These are phyloP conservation scores for Netelia fuscicornis DNA, from an alignment of 2,888 invertebrate species.

Conservation along the genomic window DNA sequence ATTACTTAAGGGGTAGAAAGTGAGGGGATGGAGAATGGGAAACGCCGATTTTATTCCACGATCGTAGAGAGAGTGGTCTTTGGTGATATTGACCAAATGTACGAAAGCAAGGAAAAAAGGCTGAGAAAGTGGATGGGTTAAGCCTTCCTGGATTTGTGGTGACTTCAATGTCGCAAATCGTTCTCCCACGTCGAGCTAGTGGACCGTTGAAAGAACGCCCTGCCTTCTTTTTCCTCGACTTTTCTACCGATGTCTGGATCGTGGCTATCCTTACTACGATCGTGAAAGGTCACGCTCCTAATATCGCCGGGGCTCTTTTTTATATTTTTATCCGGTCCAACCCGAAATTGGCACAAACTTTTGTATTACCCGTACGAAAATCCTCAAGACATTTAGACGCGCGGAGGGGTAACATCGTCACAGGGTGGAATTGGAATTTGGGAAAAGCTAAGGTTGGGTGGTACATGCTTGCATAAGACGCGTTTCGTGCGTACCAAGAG, in stretches of 20 bases:
- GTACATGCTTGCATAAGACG: neutral
- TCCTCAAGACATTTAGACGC: slow-evolving; percentile 5
- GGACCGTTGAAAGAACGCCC: slow-evolving; percentile 13
- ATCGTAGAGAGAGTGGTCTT: slow-evolving; percentile 37
- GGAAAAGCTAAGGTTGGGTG: neutral
- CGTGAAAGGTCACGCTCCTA: slow-evolving; percentile 21
- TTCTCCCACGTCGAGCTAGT: neutral
- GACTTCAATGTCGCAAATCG: slow-evolving; percentile 31
- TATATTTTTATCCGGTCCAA: slow-evolving; percentile 75
- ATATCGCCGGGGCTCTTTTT: slow-evolving; percentile 36
- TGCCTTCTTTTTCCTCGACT: slow-evolving; percentile 53
- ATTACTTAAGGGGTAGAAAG: slow-evolving; percentile 13
- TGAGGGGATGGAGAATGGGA: neutral
- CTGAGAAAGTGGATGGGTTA: slow-evolving; percentile 15
- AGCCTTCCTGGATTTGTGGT: slow-evolving; percentile 17
- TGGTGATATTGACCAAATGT: slow-evolving; percentile 44
- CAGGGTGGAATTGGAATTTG: slow-evolving; percentile 1
- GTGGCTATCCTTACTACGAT: slow-evolving; percentile 6
- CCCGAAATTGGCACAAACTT: slow-evolving; percentile 72
- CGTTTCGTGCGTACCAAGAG: neutral
- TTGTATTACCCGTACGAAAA: slow-evolving; percentile 16
- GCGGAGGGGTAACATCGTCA: slow-evolving; percentile 23
- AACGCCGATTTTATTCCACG: slow-evolving; percentile 50
- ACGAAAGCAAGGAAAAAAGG: neutral
- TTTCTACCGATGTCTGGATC: slow-evolving; percentile 56